Percentiles rank a stretch among this genome's conserved stretches.
phyloP scores from a whole-genome alignment of 2,797 vertebrate species.

The Agapornis canus region DNA sequence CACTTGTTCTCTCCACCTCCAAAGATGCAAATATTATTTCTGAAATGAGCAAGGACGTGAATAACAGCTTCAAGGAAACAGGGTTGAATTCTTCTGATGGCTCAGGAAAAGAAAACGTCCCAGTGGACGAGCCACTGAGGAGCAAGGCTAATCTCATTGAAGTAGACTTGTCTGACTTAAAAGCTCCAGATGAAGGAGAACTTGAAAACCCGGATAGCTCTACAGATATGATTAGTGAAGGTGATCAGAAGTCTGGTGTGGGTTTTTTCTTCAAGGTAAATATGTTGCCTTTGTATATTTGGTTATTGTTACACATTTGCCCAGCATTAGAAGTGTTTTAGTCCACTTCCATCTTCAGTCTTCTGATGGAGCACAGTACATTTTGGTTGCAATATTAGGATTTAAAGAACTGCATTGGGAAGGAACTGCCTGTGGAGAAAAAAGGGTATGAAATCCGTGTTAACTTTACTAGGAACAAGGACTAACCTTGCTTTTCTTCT shows the following conservation, averaged over 20 bases:
- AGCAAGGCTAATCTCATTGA: constrained; percentile 88
- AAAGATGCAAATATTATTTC: constrained; percentile 75
- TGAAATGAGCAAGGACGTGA: constrained; percentile 76
- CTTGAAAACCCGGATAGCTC: constrained; percentile 57
- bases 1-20: constrained; percentile 57
- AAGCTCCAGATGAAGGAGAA: constrained; percentile 75
- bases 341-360: neutral
- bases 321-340: neutral
- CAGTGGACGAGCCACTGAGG: constrained; percentile 75
- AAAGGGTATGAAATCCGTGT: neutral
- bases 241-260: constrained; percentile 84
- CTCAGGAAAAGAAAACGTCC: constrained; percentile 75
- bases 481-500: neutral
- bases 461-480: neutral
- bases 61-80: constrained; percentile 52
- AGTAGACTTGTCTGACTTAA: constrained; percentile 88
- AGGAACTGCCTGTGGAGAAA: neutral
- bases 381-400: neutral
- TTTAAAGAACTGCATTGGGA: neutral
- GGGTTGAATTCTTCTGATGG: constrained; percentile 55
- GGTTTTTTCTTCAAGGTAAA: constrained; percentile 96
- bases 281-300: neutral
- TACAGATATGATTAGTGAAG: constrained; percentile 71
- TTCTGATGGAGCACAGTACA: neutral
- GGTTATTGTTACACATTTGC: neutral